phyloP scores from a whole-genome alignment of 2,113 vertebrate species.

The Vidua macroura region DNA sequence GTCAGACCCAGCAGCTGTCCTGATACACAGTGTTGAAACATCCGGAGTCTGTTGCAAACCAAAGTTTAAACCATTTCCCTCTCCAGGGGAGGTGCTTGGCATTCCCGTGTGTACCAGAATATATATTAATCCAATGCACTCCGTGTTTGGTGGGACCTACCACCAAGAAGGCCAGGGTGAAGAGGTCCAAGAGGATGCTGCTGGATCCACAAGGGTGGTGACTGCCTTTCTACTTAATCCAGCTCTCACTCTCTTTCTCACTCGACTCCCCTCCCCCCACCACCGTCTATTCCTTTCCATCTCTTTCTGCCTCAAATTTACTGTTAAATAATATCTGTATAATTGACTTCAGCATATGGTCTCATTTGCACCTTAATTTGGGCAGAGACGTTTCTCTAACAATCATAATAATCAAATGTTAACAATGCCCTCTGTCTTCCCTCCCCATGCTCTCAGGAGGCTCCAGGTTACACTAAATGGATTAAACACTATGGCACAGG shows the following conservation, averaged over 20 bases:
- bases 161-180: fast-evolving
- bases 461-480: background rate
- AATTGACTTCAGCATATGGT: background rate
- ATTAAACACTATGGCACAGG: background rate
- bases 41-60: background rate
- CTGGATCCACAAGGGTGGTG: background rate
- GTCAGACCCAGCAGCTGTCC: background rate
- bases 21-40: background rate
- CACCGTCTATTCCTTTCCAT: background rate
- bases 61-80: background rate
- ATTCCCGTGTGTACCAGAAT: fast-evolving
- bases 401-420: background rate
- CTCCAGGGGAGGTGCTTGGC: background rate
- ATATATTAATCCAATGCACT: background rate
- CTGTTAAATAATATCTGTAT: background rate
- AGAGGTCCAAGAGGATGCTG: background rate
- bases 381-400: background rate
- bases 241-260: background rate
- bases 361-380: background rate
- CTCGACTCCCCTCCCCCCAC: fast-evolving
- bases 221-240: background rate
- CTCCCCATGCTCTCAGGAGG: fast-evolving
- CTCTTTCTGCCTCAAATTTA: background rate
- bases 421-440: background rate
- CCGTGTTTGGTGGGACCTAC: background rate